These are phyloP conservation scores for Sebastes trivittatus DNA, from an alignment of 2,797 vertebrate genomes.

Conservation along the genomic window DNA sequence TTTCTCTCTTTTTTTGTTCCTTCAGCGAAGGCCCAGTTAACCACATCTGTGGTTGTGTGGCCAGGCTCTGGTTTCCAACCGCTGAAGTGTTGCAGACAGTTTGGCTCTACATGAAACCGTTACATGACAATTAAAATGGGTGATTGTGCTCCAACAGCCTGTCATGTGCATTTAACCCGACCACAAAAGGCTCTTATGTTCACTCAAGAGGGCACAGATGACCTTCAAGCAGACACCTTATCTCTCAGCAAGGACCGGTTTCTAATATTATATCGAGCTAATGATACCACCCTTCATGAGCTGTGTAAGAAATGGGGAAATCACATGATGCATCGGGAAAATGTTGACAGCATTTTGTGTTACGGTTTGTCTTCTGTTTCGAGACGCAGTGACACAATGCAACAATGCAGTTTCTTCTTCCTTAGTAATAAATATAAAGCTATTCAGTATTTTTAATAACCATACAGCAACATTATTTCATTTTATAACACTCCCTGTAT, in stretches of 20 bases:
- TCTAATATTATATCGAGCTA: constrained; percentile 75
- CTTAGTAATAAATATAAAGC: not conserved
- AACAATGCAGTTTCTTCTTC: not conserved
- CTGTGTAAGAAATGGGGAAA: constrained; percentile 68
- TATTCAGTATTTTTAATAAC: not conserved
- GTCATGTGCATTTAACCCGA: constrained; percentile 80
- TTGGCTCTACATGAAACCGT: constrained; percentile 78
- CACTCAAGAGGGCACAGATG: constrained; percentile 68
- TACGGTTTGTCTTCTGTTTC: constrained; percentile 58
- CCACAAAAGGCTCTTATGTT: constrained; percentile 82
- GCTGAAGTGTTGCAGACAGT: constrained; percentile 73
- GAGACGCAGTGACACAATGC: not conserved
- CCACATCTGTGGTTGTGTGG: constrained; percentile 69
- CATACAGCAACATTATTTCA: not conserved
- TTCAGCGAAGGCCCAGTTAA: constrained; percentile 48
- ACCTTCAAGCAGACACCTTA: constrained; percentile 80
- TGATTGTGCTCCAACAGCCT: constrained; percentile 70
- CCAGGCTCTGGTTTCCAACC: constrained; percentile 72
- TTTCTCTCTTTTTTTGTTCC: not conserved
- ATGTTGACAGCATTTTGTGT: constrained; percentile 56
- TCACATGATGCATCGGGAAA: constrained; percentile 73
- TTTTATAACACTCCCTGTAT: not conserved
- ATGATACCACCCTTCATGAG: constrained; percentile 57
- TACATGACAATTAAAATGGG: constrained; percentile 75
- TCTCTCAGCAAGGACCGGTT: constrained; percentile 68